Evolutionary conservation across 2,888 invertebrate genomes (phyloP).

Genomic region (Zygaena filipendulae): DNA sequence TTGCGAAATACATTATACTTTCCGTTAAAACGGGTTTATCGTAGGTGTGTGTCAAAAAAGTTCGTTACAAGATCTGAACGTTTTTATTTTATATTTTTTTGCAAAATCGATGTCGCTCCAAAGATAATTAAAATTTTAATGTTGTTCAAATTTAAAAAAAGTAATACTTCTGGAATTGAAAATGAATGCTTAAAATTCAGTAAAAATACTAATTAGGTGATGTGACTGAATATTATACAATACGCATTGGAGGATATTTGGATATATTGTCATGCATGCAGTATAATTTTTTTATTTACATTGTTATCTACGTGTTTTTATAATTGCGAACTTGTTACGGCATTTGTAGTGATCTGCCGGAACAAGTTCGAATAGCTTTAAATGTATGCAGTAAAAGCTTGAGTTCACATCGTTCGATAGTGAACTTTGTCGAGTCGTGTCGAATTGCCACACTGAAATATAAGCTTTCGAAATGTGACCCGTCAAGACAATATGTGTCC

Average conservation of each 20-base stretch:
- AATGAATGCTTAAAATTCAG: too few relatives aligned
- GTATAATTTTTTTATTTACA: constrained; percentile 46
- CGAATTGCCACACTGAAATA: constrained; percentile 4
- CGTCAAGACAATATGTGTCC: too few relatives aligned
- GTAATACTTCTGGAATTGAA: too few relatives aligned
- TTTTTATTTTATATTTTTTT: too few relatives aligned
- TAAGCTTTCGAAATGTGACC: constrained; percentile 33
- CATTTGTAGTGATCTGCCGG: constrained; percentile 24
- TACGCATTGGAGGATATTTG: constrained; percentile 49
- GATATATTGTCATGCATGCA: constrained; percentile 59
- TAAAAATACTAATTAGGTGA: constrained; percentile 19
- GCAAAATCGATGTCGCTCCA: too few relatives aligned
- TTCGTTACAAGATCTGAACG: too few relatives aligned
- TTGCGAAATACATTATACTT: too few relatives aligned
- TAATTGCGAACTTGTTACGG: constrained; percentile 37
- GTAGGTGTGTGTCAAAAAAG: too few relatives aligned
- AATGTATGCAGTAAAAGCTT: constrained; percentile 54
- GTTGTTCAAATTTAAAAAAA: too few relatives aligned
- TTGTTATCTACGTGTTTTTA: constrained; percentile 42
- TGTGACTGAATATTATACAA: constrained; percentile 21
- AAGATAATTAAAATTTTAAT: too few relatives aligned
- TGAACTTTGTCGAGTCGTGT: background rate
- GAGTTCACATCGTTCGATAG: constrained; percentile 42
- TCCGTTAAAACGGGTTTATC: too few relatives aligned
- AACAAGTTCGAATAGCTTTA: constrained; percentile 47